Base-by-base conservation (phyloP, 2,797 vertebrate genomes). In the Eutrigla gurnardus region DNA sequence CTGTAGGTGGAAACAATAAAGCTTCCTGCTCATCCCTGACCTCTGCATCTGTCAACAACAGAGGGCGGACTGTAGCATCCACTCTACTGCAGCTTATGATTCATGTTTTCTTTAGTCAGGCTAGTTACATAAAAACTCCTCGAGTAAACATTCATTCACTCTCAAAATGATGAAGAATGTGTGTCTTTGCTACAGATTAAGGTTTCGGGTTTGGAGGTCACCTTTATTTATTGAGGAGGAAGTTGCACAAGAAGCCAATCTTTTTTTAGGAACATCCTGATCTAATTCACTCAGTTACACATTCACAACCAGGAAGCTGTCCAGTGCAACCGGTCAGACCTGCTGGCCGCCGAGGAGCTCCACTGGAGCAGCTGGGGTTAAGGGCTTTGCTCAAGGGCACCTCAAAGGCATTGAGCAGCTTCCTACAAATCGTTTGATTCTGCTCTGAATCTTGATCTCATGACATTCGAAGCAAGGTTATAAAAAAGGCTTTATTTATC, bases 21-120 rank as follows among this genome's bases (percentile, higher is more conserved):
- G 15, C 55, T 65, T 62, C 17, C 46, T 62, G 35, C 67, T 66
- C 11, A 9, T 58, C 40, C 50, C 32, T 68, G 50, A 66, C 63
- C 50, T 49, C 32, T 17, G 6, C 37, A 54, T 54, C 39, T 54
- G 33, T 42, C 32, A 45, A 10, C 33, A 36, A 36, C 12, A 43
- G 43, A 62, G 6, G 9, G 46, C 54, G 40, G 61, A 52, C 37
- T 10, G 5, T 15, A 46, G 18, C 13, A 60, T 72, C 67, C 11
- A 47, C 32, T 49, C 5, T 43, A 1, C 42, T 47, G 45, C 6
- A 47, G 45, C 15, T 7, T 47, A 15, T 46, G 46, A 17, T 47
- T n/a, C 6, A 3, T n/a, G 17, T 47, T n/a, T 47, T n/a, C 6
- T 47, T 47, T 7, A 46, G 45, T 15, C 45, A 3, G 45, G 15